These are phyloP conservation scores for Acanthornis magna DNA, from an alignment of 2,797 vertebrate genomes.

Conservation along the genomic window DNA sequence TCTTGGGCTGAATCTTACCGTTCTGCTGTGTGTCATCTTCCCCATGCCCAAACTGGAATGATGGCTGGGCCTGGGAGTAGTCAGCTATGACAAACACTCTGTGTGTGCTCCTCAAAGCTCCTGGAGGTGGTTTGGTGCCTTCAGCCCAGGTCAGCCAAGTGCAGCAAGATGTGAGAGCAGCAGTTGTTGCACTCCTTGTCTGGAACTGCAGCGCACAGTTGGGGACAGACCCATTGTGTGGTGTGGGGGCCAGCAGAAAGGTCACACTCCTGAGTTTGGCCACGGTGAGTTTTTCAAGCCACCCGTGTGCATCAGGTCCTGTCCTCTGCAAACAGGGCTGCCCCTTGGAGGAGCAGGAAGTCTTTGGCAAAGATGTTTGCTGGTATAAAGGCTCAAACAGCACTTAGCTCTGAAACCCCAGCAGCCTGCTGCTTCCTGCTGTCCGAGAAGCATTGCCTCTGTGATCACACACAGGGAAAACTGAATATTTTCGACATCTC, in stretches of 20 bases:
- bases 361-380: not conserved
- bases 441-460: not conserved
- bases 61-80: not conserved
- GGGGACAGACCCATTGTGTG: fast-evolving
- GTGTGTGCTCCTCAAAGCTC: not conserved
- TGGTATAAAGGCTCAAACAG: not conserved
- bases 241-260: not conserved
- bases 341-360: not conserved
- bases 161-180: not conserved
- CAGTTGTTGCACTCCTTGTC: not conserved
- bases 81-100: not conserved
- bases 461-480: not conserved
- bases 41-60: not conserved
- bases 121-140: not conserved
- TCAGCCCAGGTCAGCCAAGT: not conserved
- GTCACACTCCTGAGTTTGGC: not conserved
- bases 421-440: not conserved
- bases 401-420: not conserved
- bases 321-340: not conserved
- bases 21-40: not conserved
- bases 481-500: not conserved
- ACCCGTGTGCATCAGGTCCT: fast-evolving
- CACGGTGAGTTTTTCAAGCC: not conserved
- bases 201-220: fast-evolving
- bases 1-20: not conserved